phyloP scores from a whole-genome alignment of 1,140 invertebrate genomes.

The Diprion similis region DNA sequence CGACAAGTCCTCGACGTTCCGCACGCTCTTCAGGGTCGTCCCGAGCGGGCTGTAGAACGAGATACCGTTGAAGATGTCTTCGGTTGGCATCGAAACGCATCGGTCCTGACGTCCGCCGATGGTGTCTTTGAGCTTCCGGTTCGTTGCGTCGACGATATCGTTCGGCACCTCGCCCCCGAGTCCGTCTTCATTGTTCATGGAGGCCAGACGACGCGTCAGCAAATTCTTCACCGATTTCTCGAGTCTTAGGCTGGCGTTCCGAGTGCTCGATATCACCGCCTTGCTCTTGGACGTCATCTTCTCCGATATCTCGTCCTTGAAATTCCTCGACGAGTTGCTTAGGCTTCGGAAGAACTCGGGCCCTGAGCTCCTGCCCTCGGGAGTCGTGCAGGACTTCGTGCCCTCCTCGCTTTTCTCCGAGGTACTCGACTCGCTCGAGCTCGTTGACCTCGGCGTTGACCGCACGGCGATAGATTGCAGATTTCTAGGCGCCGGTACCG shows the following conservation, averaged over 20 bases:
- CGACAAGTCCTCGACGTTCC: conserved; percentile 51
- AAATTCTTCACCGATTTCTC: conserved; percentile 55
- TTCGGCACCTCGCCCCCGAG: conserved; percentile 19
- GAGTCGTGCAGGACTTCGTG: conserved; percentile 28
- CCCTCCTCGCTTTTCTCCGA: conserved; percentile 49
- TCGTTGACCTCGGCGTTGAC: conserved; percentile 27
- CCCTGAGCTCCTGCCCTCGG: conserved; percentile 24
- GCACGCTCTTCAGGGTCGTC: conserved; percentile 45
- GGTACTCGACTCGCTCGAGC: conserved; percentile 47
- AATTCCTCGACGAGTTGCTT: conserved; percentile 55
- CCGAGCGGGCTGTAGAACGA: conserved; percentile 58
- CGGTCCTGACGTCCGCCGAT: conserved; percentile 30
- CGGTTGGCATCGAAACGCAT: conserved; percentile 52
- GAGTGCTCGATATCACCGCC: conserved; percentile 61
- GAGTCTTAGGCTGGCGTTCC: conserved; percentile 57
- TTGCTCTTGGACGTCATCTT: conserved; percentile 61
- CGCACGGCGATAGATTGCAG: conserved; percentile 17
- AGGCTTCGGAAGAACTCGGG: conserved; percentile 52
- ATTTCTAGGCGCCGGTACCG: conserved; percentile 49
- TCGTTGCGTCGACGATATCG: conserved; percentile 19
- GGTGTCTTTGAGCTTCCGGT: conserved; percentile 10
- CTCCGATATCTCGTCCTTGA: conserved; percentile 62
- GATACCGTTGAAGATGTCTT: conserved; percentile 60
- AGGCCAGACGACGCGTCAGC: conserved; percentile 44
- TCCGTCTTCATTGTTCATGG: conserved; percentile 39